Evolutionary conservation across 35 echinoderm and acorn worm genomes (phyloP).

Genomic region (Ophiothrix spiculata): DNA sequence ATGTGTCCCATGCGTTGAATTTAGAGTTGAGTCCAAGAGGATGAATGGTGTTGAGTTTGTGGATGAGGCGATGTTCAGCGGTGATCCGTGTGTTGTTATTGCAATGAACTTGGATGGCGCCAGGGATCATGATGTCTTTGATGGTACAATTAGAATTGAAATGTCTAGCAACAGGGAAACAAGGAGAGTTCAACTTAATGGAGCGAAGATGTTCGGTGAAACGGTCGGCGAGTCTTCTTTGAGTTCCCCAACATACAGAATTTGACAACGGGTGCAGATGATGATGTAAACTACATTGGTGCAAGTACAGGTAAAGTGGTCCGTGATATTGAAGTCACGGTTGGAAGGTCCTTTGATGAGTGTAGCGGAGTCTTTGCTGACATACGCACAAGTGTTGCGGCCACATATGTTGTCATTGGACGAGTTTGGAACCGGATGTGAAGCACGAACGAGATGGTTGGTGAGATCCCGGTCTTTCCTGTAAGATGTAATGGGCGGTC

Average conservation of each 20-base stretch:
- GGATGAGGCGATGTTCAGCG: too few species aligned
- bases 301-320: neutral
- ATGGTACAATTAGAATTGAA: too few species aligned
- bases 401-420: neutral
- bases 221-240: neutral
- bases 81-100: too few species aligned
- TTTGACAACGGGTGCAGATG: neutral
- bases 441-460: neutral
- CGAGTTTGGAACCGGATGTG: neutral
- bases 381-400: neutral
- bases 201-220: neutral
- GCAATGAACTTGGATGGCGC: too few species aligned
- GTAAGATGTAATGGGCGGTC: neutral
- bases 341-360: neutral
- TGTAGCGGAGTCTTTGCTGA: neutral
- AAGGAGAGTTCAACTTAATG: too few species aligned
- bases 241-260: neutral
- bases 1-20: too few species aligned
- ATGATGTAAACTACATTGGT: constrained; percentile 8
- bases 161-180: too few species aligned
- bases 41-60: too few species aligned
- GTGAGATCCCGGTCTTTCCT: neutral
- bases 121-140: too few species aligned
- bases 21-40: too few species aligned
- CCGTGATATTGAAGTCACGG: neutral